Evolutionary conservation across 2,113 vertebrate genomes (phyloP).

Genomic region (Seriola dumerili): DNA sequence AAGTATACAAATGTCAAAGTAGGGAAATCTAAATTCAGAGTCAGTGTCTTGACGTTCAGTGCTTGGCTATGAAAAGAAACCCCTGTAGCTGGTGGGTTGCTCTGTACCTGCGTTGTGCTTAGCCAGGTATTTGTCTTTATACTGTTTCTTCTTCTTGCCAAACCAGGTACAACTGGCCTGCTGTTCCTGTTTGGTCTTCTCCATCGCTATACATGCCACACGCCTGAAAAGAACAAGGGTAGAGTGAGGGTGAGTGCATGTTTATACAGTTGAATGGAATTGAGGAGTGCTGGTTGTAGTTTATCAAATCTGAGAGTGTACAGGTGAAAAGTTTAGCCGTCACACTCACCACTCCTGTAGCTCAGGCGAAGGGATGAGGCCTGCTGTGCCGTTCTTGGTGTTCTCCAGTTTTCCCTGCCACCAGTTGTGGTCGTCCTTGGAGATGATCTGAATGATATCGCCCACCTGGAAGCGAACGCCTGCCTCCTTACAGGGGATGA

Average conservation of each 20-base stretch:
- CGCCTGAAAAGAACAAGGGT: conserved; percentile 84
- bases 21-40: too few relatives aligned
- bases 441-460: conserved; percentile 99
- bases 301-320: too few relatives aligned
- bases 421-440: conserved; percentile 99
- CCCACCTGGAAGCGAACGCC: conserved; percentile 97
- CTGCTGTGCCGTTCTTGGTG: conserved; percentile 97
- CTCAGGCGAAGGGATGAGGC: conserved; percentile 98
- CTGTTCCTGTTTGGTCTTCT: conserved; percentile 99
- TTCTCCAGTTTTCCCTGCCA: conserved; percentile 99
- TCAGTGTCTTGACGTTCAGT: too few relatives aligned
- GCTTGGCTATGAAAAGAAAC: too few relatives aligned
- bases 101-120: conserved; percentile 98
- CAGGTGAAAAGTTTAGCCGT: too few relatives aligned
- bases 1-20: too few relatives aligned
- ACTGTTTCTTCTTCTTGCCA: conserved; percentile 99
- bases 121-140: conserved; percentile 99
- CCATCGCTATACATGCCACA: conserved; percentile 99
- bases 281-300: too few relatives aligned
- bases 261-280: too few relatives aligned
- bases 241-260: too few relatives aligned
- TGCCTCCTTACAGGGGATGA: conserved; percentile 99
- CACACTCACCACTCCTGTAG: conserved; percentile 95
- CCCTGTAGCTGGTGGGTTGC: too few relatives aligned
- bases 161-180: conserved; percentile 99